Percentiles rank a stretch among this genome's conserved stretches.
phyloP scores from a whole-genome alignment of 1,140 invertebrate species.

The Drosophila pseudoananassae region DNA sequence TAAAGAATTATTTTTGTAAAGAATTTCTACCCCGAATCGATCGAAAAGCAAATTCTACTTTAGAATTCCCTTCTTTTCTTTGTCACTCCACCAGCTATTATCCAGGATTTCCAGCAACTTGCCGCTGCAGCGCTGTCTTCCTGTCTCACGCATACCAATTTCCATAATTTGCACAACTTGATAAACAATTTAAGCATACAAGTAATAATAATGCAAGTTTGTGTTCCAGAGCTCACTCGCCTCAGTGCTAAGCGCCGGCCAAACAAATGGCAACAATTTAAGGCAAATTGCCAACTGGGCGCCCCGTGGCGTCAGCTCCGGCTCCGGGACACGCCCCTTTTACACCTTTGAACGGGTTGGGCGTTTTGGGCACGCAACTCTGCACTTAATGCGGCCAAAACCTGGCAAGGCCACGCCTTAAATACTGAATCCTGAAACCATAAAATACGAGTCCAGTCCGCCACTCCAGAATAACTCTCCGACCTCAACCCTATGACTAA shows the following conservation, averaged over 20 bases:
- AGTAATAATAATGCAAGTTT: conserved; percentile 66
- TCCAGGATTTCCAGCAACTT: conserved; percentile 32
- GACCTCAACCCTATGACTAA: neutral
- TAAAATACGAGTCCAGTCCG: conserved; percentile 13
- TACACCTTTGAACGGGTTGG: conserved; percentile 68
- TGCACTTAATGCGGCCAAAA: conserved; percentile 62
- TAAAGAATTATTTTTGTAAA: neutral
- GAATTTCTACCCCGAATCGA: conserved; percentile 16
- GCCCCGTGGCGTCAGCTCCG: conserved; percentile 61
- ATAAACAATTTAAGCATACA: conserved; percentile 60
- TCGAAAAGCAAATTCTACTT: conserved; percentile 26
- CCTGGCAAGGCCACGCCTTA: conserved; percentile 57
- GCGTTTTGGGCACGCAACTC: conserved; percentile 73
- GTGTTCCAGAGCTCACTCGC: conserved; percentile 9
- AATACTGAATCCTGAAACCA: conserved; percentile 25
- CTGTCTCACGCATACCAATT: conserved; percentile 48
- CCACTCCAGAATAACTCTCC: conserved; percentile 9
- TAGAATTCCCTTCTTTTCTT: conserved; percentile 18
- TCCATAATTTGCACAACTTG: conserved; percentile 70
- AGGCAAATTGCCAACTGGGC: conserved; percentile 71
- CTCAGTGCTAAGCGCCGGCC: conserved; percentile 53
- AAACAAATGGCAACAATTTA: conserved; percentile 79
- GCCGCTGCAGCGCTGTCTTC: neutral
- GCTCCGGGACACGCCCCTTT: conserved; percentile 57
- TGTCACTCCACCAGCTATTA: conserved; percentile 41